phyloP scores from a whole-genome alignment of 2,113 vertebrate genomes.

The Herpetotheres cachinnans region DNA sequence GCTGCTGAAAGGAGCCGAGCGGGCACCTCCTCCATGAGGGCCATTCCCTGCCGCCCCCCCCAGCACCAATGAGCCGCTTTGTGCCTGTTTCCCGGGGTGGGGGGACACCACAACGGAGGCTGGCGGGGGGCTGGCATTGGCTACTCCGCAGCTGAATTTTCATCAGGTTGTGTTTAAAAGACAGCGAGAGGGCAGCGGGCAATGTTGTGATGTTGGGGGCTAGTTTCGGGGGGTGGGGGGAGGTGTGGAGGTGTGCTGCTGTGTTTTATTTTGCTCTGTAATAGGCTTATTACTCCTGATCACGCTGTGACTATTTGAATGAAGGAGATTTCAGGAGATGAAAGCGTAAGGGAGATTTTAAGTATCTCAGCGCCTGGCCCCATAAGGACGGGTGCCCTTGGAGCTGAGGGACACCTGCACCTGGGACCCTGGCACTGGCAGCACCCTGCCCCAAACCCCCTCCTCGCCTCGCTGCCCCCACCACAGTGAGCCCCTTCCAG shows the following conservation, averaged over 20 bases:
- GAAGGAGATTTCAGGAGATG: conserved; percentile 25
- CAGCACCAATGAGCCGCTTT: rapidly evolving
- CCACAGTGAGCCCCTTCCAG: neutral
- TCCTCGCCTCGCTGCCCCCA: neutral
- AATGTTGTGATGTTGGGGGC: neutral
- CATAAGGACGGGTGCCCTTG: neutral
- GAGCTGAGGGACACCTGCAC: rapidly evolving
- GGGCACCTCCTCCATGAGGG: neutral
- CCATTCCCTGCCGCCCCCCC: neutral
- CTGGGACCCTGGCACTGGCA: neutral
- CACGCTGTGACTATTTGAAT: conserved; percentile 39
- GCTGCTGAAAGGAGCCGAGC: neutral
- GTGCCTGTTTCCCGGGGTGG: neutral
- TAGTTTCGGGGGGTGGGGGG: neutral
- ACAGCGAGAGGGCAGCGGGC: neutral
- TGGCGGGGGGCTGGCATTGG: neutral
- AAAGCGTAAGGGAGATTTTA: neutral
- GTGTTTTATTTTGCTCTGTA: conserved; percentile 19
- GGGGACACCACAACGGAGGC: neutral
- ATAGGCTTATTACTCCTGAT: conserved; percentile 38
- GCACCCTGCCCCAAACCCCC: neutral
- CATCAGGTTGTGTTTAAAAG: neutral
- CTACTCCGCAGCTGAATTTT: neutral
- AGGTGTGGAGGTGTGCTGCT: neutral
- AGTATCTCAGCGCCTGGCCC: neutral